phyloP scores from a whole-genome alignment of 2,113 vertebrate genomes.

The Carlito syrichta region DNA sequence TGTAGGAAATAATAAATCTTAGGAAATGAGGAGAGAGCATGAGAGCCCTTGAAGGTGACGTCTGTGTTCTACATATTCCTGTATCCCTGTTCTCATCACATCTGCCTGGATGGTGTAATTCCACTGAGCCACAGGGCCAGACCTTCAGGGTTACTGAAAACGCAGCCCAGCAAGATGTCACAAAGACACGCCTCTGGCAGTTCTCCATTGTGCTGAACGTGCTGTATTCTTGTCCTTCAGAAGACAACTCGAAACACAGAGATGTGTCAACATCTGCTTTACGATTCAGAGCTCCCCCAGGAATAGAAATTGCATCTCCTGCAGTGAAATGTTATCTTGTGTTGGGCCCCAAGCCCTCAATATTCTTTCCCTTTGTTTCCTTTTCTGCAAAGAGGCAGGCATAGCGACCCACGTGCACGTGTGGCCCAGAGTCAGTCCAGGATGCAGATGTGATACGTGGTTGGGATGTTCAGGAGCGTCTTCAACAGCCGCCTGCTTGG shows the following conservation, averaged over 20 bases:
- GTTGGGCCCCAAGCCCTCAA: neutral
- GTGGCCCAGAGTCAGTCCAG: neutral
- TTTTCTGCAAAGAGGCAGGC: neutral
- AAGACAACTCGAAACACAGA: neutral
- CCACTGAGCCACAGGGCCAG: conserved; percentile 28
- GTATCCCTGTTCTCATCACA: neutral
- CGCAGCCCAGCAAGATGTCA: neutral
- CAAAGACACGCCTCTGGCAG: conserved; percentile 6
- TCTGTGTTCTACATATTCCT: conserved; percentile 19
- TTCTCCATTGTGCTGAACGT: neutral
- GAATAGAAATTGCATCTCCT: neutral
- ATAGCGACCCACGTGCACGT: neutral
- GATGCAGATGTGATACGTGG: rapidly evolving
- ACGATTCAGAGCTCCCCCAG: neutral
- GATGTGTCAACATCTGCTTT: neutral
- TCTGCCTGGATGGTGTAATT: conserved; percentile 6
- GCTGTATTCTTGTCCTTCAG: neutral
- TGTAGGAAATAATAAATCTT: neutral
- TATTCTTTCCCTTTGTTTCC: neutral
- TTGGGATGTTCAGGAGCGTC: too few species aligned
- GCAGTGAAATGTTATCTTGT: neutral
- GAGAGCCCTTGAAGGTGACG: neutral
- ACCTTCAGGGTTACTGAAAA: conserved; percentile 27
- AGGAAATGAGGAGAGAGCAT: neutral
- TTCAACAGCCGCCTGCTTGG: neutral